Evolutionary conservation across 2,797 vertebrate species (phyloP).

Genomic region (Pseudochirops corinnae): DNA sequence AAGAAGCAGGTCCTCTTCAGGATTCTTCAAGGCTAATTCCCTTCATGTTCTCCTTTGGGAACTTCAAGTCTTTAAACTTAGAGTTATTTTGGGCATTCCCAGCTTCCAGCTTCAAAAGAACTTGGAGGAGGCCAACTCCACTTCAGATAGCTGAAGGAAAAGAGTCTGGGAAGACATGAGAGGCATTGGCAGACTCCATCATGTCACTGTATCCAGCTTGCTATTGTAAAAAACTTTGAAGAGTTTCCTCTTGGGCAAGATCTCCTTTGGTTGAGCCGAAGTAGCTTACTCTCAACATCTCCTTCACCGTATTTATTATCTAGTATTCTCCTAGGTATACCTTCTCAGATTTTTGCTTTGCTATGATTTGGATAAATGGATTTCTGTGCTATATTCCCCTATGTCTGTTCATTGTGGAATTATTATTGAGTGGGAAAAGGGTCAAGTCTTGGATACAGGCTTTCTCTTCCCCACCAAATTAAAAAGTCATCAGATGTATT

Average conservation of each 20-base stretch:
- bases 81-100: too few species aligned
- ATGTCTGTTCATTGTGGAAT: not conserved
- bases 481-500: not conserved
- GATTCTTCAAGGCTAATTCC: too few species aligned
- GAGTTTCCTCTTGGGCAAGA: not conserved
- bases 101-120: not conserved
- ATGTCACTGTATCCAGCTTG: not conserved
- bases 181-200: too few species aligned
- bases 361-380: not conserved
- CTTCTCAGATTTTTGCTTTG: not conserved
- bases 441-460: not conserved
- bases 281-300: not conserved
- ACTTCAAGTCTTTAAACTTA: not conserved
- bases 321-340: not conserved
- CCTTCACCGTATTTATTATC: not conserved
- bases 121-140: not conserved
- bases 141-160: not conserved
- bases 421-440: not conserved
- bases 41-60: too few species aligned
- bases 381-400: not conserved
- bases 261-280: too few species aligned
- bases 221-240: not conserved
- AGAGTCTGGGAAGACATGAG: not conserved
- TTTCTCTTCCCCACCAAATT: not conserved
- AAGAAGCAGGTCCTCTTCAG: not conserved